phyloP scores from a whole-genome alignment of 2,888 invertebrate genomes.

The Synergus gifuensis region DNA sequence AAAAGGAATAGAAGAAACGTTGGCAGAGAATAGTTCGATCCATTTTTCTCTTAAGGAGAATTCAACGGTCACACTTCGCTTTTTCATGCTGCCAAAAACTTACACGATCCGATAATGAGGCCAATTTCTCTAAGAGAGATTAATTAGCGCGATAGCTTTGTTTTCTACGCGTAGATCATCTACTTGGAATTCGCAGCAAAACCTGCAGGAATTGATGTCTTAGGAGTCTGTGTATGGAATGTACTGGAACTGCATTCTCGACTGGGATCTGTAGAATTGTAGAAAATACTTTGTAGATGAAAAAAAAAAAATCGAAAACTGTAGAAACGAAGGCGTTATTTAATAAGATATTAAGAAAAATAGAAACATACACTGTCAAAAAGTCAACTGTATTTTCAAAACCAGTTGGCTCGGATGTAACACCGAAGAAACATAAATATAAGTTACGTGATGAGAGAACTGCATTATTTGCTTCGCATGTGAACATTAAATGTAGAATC shows the following conservation, averaged over 20 bases:
- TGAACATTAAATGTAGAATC: constrained; percentile 11
- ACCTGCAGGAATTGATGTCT: constrained; percentile 39
- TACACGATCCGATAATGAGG: constrained; percentile 9
- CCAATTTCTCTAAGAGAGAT: constrained; percentile 9
- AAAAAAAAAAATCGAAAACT: constrained; percentile 7
- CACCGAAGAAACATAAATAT: constrained; percentile 32
- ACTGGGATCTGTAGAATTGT: constrained; percentile 29
- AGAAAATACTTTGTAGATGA: constrained; percentile 29
- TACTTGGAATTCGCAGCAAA: constrained; percentile 3
- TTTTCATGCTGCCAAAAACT: constrained; percentile 40
- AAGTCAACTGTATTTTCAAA: constrained; percentile 34
- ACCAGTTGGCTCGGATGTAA: constrained; percentile 33
- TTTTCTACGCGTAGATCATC: constrained; percentile 39
- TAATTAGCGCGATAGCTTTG: constrained; percentile 23
- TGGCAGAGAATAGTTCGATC: constrained; percentile 37
- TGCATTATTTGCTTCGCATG: constrained; percentile 28
- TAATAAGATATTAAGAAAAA: constrained; percentile 14
- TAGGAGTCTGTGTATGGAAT: constrained; percentile 28
- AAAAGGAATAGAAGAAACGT: constrained; percentile 19
- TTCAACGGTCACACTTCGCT: constrained; percentile 32
- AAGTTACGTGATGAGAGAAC: constrained; percentile 31
- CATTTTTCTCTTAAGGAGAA: constrained; percentile 19
- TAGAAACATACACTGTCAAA: constrained; percentile 39
- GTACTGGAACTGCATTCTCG: constrained; percentile 40
- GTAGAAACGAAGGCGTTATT: constrained; percentile 9